Base-by-base conservation (phyloP, 1,140 invertebrate genomes). In the Maniola jurtina region DNA sequence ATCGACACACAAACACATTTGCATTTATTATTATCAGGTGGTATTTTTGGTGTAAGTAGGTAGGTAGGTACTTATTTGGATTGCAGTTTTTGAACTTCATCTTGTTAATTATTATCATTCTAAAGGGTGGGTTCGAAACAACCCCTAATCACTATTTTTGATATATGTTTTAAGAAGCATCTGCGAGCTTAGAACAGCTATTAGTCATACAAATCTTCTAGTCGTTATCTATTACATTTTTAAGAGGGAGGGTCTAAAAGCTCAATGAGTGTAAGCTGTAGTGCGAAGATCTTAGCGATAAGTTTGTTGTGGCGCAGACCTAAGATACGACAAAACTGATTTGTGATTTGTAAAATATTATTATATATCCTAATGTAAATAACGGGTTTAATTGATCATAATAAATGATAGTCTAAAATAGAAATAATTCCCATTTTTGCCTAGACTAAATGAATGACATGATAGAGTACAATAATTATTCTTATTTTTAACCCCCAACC, bases 71-170 rank as follows among this genome's bases (percentile, higher is more conserved):
- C n/a, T n/a, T n/a, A n/a, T n/a, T n/a, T n/a, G n/a, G n/a, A n/a
- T 25, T 25, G 25, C 4, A 25, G 25, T 25, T 25, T n/a, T 25
- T 25, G 4, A 25, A 1, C 25, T 25, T 25, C 4, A 25, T 25
- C 25, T 25, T 25, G 25, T 25, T 25, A 25, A n/a, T n/a, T n/a
- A n/a, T n/a, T 25, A 25, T 25, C 25, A 25, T 25, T 25, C 25
- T 1, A 25, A 25, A 25, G 25, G 25, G 25, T 25, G 25, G 1
- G 25, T 25, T 25, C 25, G 25, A 2, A 25, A 25, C 73, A 83
- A 79, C 80, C 81, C 85, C 79, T 86, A 85, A 86, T 86, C 84
- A 86, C 75, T 86, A 86, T 83, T 86, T 81, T 83, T 81, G 79
- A 87, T 78, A 79, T 73, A 77, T 61, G 73, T 66, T 67, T 61